phyloP scores from a whole-genome alignment of 2,113 vertebrate genomes.

The Nannobrachium achirus region DNA sequence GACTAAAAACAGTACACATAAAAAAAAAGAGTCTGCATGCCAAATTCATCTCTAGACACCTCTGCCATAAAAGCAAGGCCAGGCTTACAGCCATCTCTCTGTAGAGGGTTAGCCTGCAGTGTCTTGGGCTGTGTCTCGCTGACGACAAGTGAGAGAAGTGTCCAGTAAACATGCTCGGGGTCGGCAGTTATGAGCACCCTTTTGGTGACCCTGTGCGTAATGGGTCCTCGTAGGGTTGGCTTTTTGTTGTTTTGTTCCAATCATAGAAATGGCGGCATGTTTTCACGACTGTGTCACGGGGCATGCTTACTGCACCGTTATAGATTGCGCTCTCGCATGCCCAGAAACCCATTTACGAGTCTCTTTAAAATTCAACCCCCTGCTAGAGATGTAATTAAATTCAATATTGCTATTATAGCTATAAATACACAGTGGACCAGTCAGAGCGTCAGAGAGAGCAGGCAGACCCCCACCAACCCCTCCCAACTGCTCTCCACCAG shows the following conservation, averaged over 20 bases:
- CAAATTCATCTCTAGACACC: constrained; percentile 25
- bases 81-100: no score
- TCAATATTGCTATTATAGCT: constrained; percentile 65
- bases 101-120: constrained; percentile 6
- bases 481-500: constrained; percentile 8
- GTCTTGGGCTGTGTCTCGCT: constrained; percentile 31
- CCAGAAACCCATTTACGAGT: constrained; percentile 53
- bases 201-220: constrained; percentile 17
- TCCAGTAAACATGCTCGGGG: constrained; percentile 19
- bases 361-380: constrained; percentile 58
- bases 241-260: constrained; percentile 10
- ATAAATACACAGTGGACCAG: constrained; percentile 55
- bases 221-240: constrained; percentile 1
- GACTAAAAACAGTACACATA: no score
- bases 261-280: constrained; percentile 39
- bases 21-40: no score
- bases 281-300: constrained; percentile 50
- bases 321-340: constrained; percentile 44
- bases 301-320: constrained; percentile 44
- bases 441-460: constrained; percentile 26
- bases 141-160: constrained; percentile 41
- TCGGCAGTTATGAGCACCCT: constrained; percentile 30
- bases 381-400: constrained; percentile 62
- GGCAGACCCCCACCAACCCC: neutral
- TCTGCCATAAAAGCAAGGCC: constrained; percentile 22